phyloP scores from a whole-genome alignment of 2,888 invertebrate genomes.

The Rhamnusium bicolor region DNA sequence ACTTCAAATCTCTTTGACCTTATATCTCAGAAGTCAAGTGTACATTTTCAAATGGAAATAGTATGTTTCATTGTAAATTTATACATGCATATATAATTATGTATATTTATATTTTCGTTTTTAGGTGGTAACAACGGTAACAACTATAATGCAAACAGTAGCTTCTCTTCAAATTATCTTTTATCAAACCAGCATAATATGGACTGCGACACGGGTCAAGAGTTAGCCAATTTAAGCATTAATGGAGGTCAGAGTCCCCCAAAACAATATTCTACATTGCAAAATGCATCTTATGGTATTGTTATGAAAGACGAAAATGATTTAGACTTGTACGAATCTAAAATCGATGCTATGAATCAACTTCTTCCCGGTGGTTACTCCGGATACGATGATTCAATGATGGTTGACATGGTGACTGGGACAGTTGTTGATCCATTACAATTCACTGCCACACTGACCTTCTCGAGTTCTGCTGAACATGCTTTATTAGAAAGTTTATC shows the following conservation, averaged over 20 bases:
- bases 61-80: neutral
- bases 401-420: constrained; percentile 86
- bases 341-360: constrained; percentile 80
- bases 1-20: too few relatives aligned
- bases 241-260: constrained; percentile 71
- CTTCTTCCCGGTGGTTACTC: constrained; percentile 75
- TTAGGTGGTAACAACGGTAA: constrained; percentile 78
- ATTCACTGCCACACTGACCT: constrained; percentile 86
- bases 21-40: too few relatives aligned
- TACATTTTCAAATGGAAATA: too few relatives aligned
- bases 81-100: too few relatives aligned
- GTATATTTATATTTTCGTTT: constrained; percentile 4
- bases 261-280: constrained; percentile 83
- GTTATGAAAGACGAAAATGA: constrained; percentile 86
- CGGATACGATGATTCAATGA: constrained; percentile 80
- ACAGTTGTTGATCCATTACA: constrained; percentile 86
- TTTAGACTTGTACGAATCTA: constrained; percentile 80
- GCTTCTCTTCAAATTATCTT: constrained; percentile 78
- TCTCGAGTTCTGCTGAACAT: constrained; percentile 85
- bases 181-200: constrained; percentile 81
- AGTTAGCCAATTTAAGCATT: constrained; percentile 72
- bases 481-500: constrained; percentile 84
- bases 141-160: constrained; percentile 80
- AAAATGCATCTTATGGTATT: constrained; percentile 85
- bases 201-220: constrained; percentile 85